These are phyloP conservation scores for Pipistrellus nathusii DNA, from an alignment of 2,797 vertebrate genomes.

Conservation along the genomic window DNA sequence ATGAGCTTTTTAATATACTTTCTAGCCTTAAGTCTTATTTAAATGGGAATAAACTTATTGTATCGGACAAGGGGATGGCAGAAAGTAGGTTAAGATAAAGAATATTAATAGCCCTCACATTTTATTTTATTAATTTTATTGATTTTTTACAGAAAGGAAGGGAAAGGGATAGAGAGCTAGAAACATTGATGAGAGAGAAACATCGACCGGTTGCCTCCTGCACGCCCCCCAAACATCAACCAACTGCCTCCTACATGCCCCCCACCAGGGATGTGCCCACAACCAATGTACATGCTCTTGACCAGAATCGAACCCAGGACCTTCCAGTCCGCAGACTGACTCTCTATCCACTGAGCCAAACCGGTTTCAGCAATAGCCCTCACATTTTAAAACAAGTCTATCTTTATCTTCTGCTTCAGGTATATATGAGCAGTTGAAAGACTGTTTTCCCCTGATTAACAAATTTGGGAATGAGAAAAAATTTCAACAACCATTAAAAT, in stretches of 20 bases:
- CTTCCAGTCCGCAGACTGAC: too few relatives aligned
- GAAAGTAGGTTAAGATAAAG: conserved; percentile 29
- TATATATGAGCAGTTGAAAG: background rate
- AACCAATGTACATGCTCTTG: too few relatives aligned
- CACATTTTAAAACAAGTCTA: background rate
- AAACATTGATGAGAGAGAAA: too few relatives aligned
- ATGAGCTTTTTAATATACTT: conserved; percentile 30
- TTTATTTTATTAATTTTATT: too few relatives aligned
- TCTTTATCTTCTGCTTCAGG: background rate
- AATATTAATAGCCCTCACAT: background rate
- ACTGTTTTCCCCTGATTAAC: background rate
- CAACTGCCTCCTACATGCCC: too few relatives aligned
- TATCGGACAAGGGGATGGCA: background rate
- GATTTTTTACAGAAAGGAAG: too few relatives aligned
- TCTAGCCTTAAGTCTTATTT: conserved; percentile 30
- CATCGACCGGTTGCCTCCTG: too few relatives aligned
- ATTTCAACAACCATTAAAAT: background rate
- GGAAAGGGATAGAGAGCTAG: too few relatives aligned
- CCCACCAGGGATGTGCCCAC: too few relatives aligned
- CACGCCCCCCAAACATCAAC: too few relatives aligned
- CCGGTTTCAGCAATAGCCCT: background rate
- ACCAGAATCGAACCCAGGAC: too few relatives aligned
- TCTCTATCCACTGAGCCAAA: too few relatives aligned
- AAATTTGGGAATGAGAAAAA: conserved; percentile 26
- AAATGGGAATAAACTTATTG: conserved; percentile 44